Evolutionary conservation across 2,888 invertebrate species (phyloP).

Genomic region (Tipula unca): DNA sequence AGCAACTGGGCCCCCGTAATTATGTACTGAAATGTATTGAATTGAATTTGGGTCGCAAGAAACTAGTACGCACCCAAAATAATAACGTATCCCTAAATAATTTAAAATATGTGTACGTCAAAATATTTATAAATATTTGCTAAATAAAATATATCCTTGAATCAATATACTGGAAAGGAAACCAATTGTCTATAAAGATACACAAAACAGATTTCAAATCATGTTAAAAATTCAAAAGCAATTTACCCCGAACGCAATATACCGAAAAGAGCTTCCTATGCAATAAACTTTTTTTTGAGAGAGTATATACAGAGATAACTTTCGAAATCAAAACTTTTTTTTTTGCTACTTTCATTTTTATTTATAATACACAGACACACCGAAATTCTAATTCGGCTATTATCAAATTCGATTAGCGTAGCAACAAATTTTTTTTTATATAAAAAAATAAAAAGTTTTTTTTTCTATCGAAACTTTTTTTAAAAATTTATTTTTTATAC

Average conservation of each 20-base stretch:
- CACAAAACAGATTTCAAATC: not conserved
- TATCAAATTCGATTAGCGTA: constrained; percentile 8
- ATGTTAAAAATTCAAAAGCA: not conserved
- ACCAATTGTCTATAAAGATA: not conserved
- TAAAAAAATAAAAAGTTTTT: not conserved
- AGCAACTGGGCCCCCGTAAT: no score
- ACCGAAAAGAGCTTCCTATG: not conserved
- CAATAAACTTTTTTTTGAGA: not conserved
- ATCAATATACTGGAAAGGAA: not conserved
- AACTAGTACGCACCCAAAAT: no score
- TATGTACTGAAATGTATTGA: no score
- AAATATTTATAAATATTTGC: no score
- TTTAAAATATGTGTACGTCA: no score
- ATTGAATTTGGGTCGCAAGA: no score
- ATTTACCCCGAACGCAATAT: not conserved
- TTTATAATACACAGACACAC: not conserved
- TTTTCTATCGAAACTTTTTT: not conserved
- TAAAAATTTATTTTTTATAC: not conserved
- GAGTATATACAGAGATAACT: not conserved
- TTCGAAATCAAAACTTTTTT: not conserved
- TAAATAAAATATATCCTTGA: not conserved
- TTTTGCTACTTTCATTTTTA: not conserved
- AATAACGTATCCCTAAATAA: no score
- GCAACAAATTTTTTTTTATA: not conserved
- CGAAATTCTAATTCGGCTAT: not conserved